Conservation (phyloP, 2,888 invertebrate genomes). For the Brachypalpus laphriformis region DNA sequence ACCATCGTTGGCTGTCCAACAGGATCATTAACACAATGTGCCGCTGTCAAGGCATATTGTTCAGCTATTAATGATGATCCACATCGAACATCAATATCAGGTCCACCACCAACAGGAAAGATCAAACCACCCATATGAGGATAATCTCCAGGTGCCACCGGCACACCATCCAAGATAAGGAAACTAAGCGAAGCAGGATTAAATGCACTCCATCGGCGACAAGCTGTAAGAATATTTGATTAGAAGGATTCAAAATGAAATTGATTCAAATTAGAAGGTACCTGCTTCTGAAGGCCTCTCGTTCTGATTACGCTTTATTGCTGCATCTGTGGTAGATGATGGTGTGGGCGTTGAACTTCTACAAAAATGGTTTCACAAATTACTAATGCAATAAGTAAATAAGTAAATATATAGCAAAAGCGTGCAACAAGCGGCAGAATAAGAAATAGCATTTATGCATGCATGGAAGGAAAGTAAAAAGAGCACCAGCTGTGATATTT, state of each 20-base stretch:
- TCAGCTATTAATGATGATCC: slow-evolving; percentile 73
- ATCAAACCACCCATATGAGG: slow-evolving; percentile 75
- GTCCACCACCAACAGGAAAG: slow-evolving; percentile 42
- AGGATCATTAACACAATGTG: slow-evolving; percentile 68
- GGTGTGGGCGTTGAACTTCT: neutral
- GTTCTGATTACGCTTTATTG: neutral
- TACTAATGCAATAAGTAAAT: neutral
- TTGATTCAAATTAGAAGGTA: neutral
- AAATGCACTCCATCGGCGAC: slow-evolving; percentile 10
- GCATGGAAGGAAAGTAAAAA: neutral
- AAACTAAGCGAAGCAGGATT: slow-evolving; percentile 37
- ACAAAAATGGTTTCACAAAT: neutral
- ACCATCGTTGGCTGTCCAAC: slow-evolving; percentile 37
- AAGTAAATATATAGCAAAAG: neutral
- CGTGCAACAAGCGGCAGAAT: neutral
- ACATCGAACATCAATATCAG: slow-evolving; percentile 45
- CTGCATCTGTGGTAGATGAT: neutral
- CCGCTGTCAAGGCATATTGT: slow-evolving; percentile 69
- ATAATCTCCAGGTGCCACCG: slow-evolving; percentile 73
- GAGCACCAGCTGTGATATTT: neutral
- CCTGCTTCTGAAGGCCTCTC: slow-evolving; percentile 30
- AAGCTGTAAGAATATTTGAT: slow-evolving; percentile 27
- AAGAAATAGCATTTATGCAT: neutral
- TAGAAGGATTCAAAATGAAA: neutral
- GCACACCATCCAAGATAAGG: slow-evolving; percentile 74